A percentile compares a stretch with the other conserved stretches of the same genome.
These are phyloP conservation scores for Diogma glabrata DNA, from an alignment of 2,888 invertebrate species.

Conservation along the genomic window DNA sequence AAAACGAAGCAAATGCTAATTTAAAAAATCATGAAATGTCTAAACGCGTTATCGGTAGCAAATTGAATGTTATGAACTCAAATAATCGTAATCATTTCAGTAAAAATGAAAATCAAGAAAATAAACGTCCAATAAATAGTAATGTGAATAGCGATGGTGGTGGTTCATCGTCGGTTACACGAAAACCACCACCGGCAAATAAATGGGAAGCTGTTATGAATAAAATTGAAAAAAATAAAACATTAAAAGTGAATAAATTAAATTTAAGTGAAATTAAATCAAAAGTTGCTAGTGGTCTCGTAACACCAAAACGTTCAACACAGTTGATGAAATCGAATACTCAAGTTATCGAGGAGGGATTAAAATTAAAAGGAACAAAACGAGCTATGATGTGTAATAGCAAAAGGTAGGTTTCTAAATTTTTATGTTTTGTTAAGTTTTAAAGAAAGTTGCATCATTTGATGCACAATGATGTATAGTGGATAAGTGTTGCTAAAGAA, in stretches of 20 bases:
- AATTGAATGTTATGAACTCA: constrained; percentile 34
- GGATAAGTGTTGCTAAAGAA: no score
- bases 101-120: constrained; percentile 43
- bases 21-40: constrained; percentile 67
- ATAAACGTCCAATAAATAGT: constrained; percentile 36
- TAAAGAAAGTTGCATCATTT: no score
- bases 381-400: not conserved
- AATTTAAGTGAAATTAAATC: constrained; percentile 80
- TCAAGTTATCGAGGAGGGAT: not conserved
- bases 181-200: constrained; percentile 22
- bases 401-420: not conserved
- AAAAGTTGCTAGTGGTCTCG: constrained; percentile 52
- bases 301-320: constrained; percentile 25
- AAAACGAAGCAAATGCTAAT: constrained; percentile 43
- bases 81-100: constrained; percentile 22
- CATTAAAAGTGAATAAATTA: constrained; percentile 56
- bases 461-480: no score
- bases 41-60: constrained; percentile 65
- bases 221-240: constrained; percentile 61
- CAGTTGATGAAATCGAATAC: not conserved
- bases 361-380: not conserved
- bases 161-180: not conserved
- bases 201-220: constrained; percentile 79
- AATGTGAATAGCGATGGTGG: not conserved
- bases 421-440: constrained; percentile 1